A percentile compares a stretch with the other conserved stretches of the same genome.
These are phyloP conservation scores for Daubentonia madagascariensis DNA, from an alignment of 2,113 vertebrate species.

Conservation along the genomic window DNA sequence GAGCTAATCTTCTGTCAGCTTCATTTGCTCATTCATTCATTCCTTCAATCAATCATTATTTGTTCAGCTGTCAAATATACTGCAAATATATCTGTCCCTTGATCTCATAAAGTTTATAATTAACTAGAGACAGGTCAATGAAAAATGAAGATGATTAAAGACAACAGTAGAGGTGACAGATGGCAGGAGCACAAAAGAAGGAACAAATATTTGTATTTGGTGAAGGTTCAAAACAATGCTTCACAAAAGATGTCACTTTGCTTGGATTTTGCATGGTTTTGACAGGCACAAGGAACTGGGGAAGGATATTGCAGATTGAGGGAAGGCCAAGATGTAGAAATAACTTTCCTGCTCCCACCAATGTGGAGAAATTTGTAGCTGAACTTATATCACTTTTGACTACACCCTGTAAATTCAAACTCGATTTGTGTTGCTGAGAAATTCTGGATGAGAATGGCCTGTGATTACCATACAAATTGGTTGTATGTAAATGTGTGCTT, in stretches of 20 bases:
- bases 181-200: not conserved
- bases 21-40: not conserved
- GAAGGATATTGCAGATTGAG: not conserved
- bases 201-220: not conserved
- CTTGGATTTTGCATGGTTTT: not conserved
- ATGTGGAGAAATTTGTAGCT: slow-evolving; percentile 17
- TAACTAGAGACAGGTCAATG: not conserved
- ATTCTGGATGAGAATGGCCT: slow-evolving; percentile 14
- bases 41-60: not conserved
- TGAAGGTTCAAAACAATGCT: not conserved
- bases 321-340: not conserved
- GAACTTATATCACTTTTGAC: slow-evolving; percentile 24
- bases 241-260: not conserved
- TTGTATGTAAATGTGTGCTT: slow-evolving; percentile 52
- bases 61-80: not conserved
- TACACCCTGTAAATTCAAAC: slow-evolving; percentile 35
- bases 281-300: not conserved
- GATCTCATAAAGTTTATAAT: not conserved
- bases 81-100: not conserved
- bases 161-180: not conserved
- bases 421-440: slow-evolving; percentile 23
- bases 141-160: not conserved
- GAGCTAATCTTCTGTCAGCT: not conserved
- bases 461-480: slow-evolving; percentile 65
- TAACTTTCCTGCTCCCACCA: not conserved